Base-by-base conservation (phyloP, 2,888 invertebrate species). In the Eulithis prunata region DNA sequence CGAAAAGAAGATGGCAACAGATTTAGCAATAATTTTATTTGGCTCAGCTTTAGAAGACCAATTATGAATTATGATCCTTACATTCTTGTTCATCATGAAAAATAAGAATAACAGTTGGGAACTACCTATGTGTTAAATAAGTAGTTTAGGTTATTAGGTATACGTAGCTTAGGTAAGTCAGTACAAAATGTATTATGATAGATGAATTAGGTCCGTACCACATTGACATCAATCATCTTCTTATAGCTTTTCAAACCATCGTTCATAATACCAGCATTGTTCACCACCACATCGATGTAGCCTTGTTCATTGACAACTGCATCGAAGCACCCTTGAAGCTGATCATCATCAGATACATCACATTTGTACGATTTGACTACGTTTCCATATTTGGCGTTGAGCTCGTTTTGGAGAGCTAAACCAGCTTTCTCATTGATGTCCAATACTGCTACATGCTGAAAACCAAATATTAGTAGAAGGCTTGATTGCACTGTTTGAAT, bases 221-320 rank as follows among this genome's bases (percentile, higher is more conserved):
- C 69, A 75, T 88, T 88, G 7, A 87, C 68, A 41, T 75, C 78
- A 58, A 86, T 83, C 58, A 76, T 76, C 62, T 81, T 84, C 64
- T 76, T 81, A 52, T 83, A 86, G 10, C 69, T 49, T 1, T 78
- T 68, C 12, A 72, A 63, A 4, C 73, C 71, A 32, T 86, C 86
- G 51, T 84, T 85, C 80, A 84, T 81, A 7, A 87, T 78, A 0
- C 81, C 84, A 53, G 84, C 84, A 43, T 83, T 84, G 57, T 87
- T 87, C 5, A 81, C 64, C 4, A 87, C 81, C 1, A 81, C 73
- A 52, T 87, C 86, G 3, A 86, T 72, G 28, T 77, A 75, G 0
- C 81, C 82, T 28, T 82, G 72, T 11, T 82, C 76, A 7, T 76
- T 69, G 3, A 77, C 57, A 0, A 82, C 78, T 2, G 68, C 68